phyloP scores from a whole-genome alignment of 23 tunicate genomes.

The Pegea sp. region DNA sequence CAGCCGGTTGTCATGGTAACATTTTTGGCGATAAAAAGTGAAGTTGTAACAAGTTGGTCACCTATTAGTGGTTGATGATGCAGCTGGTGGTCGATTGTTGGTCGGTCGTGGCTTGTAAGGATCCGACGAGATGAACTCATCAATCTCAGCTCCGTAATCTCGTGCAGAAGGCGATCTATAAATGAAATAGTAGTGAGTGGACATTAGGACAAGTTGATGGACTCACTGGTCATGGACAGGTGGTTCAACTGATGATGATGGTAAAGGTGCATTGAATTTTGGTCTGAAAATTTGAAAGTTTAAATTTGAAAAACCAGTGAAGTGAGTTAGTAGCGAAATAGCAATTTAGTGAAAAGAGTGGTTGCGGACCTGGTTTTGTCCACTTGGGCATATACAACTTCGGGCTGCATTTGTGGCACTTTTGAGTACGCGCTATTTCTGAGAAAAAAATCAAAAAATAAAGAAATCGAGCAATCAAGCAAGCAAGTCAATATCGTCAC shows the following conservation, averaged over 20 bases:
- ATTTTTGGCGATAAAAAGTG: neutral
- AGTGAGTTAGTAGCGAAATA: too few relatives aligned
- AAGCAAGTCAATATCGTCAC: too few relatives aligned
- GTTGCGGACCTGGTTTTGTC: slow-evolving; percentile 74
- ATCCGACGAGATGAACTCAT: slow-evolving; percentile 43
- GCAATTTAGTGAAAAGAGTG: too few relatives aligned
- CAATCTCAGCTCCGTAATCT: slow-evolving; percentile 60
- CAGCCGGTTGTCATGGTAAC: too few relatives aligned
- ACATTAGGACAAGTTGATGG: slow-evolving; percentile 3
- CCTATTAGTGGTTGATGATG: too few relatives aligned
- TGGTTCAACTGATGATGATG: slow-evolving; percentile 3
- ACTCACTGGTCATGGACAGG: slow-evolving; percentile 1
- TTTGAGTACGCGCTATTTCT: too few relatives aligned
- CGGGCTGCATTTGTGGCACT: slow-evolving; percentile 14
- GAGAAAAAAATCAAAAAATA: too few relatives aligned
- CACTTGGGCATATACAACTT: slow-evolving; percentile 63
- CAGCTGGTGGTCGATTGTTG: too few relatives aligned
- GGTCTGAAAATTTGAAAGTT: too few relatives aligned
- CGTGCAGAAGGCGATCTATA: slow-evolving; percentile 18
- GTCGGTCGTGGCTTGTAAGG: slow-evolving; percentile 23
- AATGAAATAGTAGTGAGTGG: neutral
- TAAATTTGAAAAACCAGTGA: too few relatives aligned
- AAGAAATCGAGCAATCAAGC: too few relatives aligned
- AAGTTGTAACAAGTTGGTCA: neutral
- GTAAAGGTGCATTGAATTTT: too few relatives aligned